Evolutionary conservation across 2,797 vertebrate species (phyloP).

Genomic region (Oryzias sinensis): DNA sequence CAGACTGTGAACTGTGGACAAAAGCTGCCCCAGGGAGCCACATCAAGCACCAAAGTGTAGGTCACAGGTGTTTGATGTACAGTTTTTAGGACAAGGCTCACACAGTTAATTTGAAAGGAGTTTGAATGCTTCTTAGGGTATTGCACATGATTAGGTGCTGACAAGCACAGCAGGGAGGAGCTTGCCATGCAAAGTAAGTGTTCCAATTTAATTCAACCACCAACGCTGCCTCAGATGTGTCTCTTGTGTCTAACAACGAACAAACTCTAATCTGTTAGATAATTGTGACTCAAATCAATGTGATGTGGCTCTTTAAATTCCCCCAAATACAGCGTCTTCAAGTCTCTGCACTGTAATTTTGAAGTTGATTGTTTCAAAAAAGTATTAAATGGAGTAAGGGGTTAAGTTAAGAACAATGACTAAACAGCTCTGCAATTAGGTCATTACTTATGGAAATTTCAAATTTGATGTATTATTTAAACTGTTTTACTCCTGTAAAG

Average conservation of each 20-base stretch:
- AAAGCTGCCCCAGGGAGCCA: slow-evolving; percentile 22
- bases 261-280: not conserved
- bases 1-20: slow-evolving; percentile 41
- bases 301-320: no score
- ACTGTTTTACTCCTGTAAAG: no score
- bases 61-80: slow-evolving; percentile 38
- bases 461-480: no score
- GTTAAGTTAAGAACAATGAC: no score
- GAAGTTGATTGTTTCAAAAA: no score
- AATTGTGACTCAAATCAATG: not conserved
- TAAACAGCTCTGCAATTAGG: no score
- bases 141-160: slow-evolving; percentile 27
- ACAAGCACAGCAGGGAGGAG: not conserved
- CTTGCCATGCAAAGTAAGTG: not conserved
- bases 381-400: no score
- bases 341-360: no score
- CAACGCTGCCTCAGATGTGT: slow-evolving; percentile 1
- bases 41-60: slow-evolving; percentile 30
- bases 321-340: no score
- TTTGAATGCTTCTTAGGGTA: slow-evolving; percentile 11
- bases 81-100: slow-evolving; percentile 29
- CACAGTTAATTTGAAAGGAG: slow-evolving; percentile 21
- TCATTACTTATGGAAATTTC: no score
- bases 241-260: no score
- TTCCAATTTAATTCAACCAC: slow-evolving; percentile 3